phyloP scores from a whole-genome alignment of 2,888 invertebrate genomes.

The Oeneis ivallda region DNA sequence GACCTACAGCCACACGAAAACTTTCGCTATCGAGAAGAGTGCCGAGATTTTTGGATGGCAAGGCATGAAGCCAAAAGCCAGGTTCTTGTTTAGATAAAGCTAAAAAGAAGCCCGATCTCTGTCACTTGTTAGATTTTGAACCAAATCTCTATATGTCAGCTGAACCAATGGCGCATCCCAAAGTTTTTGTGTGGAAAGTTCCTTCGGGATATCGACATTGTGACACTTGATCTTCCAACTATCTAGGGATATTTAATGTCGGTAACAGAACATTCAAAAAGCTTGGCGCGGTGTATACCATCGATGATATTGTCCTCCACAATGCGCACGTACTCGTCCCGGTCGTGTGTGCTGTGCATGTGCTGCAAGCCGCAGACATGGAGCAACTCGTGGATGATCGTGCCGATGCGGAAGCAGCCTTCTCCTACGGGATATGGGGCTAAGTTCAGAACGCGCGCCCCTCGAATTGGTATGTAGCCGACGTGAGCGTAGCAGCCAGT shows the following conservation, averaged over 20 bases:
- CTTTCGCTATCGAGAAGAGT: no score
- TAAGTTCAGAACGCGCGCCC: background rate
- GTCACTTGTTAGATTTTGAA: no score
- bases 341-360: conserved; percentile 9
- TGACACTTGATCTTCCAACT: no score
- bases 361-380: conserved; percentile 4
- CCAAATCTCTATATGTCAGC: no score
- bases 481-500: conserved; percentile 10
- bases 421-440: background rate
- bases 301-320: background rate
- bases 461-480: background rate
- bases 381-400: conserved; percentile 1
- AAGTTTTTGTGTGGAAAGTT: no score
- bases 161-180: no score
- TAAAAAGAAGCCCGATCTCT: no score
- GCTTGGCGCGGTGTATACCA: background rate
- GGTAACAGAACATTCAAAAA: background rate
- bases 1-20: no score
- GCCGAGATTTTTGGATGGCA: no score
- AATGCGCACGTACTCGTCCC: background rate
- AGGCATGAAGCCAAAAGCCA: no score
- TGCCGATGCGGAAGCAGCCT: background rate
- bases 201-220: no score
- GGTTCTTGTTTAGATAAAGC: no score
- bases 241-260: background rate